phyloP scores from a whole-genome alignment of 1,140 invertebrate genomes.

The Diachasmimorpha longicaudata region DNA sequence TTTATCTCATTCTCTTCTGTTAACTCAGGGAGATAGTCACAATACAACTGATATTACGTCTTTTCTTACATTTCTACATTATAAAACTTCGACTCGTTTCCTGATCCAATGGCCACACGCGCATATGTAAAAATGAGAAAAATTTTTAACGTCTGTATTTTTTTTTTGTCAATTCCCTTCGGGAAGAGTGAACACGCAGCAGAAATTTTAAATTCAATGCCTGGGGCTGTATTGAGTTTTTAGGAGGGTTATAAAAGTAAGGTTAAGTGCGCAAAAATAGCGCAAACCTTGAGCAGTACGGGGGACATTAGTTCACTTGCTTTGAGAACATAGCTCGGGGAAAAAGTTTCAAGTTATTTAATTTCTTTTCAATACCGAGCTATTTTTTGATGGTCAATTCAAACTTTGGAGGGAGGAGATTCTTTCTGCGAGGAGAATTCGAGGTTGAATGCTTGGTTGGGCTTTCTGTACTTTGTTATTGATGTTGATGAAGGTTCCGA shows the following conservation, averaged over 20 bases:
- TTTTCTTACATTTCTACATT: background rate
- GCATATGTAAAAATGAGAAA: conserved; percentile 4
- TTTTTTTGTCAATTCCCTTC: background rate
- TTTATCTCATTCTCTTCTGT: background rate
- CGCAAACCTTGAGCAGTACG: background rate
- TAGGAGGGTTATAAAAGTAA: background rate
- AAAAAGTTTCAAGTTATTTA: background rate
- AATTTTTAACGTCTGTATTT: conserved; percentile 1
- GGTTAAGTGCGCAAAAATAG: background rate
- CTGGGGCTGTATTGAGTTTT: background rate
- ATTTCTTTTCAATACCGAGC: background rate
- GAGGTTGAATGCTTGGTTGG: too few species aligned
- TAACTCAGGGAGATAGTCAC: conserved; percentile 9
- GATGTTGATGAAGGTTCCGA: too few species aligned
- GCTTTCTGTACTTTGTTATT: too few species aligned
- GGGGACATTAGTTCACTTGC: background rate
- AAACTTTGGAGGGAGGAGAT: background rate
- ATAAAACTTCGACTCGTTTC: background rate
- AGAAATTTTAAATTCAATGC: background rate
- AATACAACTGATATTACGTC: background rate
- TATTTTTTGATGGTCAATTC: background rate
- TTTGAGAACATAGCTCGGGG: background rate
- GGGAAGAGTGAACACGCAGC: background rate
- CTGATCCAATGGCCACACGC: background rate
- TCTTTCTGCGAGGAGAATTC: background rate